phyloP scores from a whole-genome alignment of 1,140 invertebrate species.

The Brachionus sp. region DNA sequence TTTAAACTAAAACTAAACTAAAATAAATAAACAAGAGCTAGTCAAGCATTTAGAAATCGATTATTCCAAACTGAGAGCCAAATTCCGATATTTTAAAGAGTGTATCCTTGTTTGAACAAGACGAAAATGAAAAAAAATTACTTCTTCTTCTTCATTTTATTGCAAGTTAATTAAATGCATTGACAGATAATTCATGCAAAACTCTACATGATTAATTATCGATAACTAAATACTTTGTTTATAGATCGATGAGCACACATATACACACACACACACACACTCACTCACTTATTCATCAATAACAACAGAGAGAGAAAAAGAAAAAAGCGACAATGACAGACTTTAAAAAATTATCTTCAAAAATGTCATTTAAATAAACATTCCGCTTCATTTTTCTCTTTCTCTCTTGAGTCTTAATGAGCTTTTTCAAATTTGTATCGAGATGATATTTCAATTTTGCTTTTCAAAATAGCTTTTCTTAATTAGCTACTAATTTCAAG shows the following conservation, averaged over 20 bases:
- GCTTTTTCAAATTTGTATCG: neutral
- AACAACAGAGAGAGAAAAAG: neutral
- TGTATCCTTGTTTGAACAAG: neutral
- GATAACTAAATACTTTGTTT: neutral
- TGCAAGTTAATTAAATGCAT: conserved; percentile 38
- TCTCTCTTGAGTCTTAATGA: neutral
- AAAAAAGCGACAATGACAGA: conserved; percentile 36
- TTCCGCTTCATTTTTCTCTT: neutral
- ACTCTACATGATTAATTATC: conserved; percentile 18
- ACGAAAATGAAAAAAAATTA: neutral
- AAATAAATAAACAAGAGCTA: conserved; percentile 12
- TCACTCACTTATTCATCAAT: neutral
- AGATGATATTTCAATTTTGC: conserved; percentile 26
- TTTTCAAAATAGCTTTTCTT: neutral
- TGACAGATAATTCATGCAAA: conserved; percentile 45
- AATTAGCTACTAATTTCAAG: conserved; percentile 11
- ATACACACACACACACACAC: too few relatives aligned
- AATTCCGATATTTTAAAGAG: conserved; percentile 28
- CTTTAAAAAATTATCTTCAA: neutral
- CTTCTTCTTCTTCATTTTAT: neutral
- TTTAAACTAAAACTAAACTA: neutral
- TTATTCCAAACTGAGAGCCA: neutral
- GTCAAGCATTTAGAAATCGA: conserved; percentile 28
- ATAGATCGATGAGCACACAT: neutral
- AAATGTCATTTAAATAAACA: conserved; percentile 24